Conservation (phyloP, 2,888 invertebrate species). For the Hofmannophila pseudospretella region DNA sequence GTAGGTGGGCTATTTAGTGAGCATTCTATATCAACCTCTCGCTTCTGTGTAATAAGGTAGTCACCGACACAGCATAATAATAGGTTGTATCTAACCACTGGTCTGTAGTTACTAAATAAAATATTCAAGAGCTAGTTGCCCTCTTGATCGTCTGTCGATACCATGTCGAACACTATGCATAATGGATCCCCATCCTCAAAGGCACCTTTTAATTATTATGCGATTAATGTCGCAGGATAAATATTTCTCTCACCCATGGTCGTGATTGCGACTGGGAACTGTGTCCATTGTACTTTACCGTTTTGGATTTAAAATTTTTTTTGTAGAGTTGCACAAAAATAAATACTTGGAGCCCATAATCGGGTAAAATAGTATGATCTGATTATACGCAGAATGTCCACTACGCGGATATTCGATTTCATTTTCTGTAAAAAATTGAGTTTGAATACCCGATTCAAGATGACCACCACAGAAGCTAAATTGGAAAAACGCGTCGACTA, state of each 20-base stretch:
- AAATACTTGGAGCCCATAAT: too few relatives aligned
- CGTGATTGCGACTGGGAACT: neutral
- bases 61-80: conserved; percentile 3
- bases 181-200: conserved; percentile 14
- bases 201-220: conserved; percentile 30
- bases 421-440: too few relatives aligned
- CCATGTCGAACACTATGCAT: conserved; percentile 10
- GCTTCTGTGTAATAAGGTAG: neutral
- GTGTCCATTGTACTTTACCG: conserved; percentile 10
- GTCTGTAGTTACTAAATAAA: conserved; percentile 11
- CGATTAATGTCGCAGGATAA: conserved; percentile 13
- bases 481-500: too few relatives aligned
- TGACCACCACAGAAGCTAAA: too few relatives aligned
- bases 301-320: neutral
- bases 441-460: too few relatives aligned
- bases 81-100: conserved; percentile 3
- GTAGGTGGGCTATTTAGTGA: too few relatives aligned
- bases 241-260: conserved; percentile 13
- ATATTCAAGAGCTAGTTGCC: conserved; percentile 14
- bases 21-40: neutral
- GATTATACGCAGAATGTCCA: too few relatives aligned
- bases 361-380: too few relatives aligned
- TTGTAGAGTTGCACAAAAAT: too few relatives aligned
- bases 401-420: too few relatives aligned
- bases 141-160: conserved; percentile 7